Conservation (phyloP, 1,140 invertebrate species). For the Monomorium pharaonis region DNA sequence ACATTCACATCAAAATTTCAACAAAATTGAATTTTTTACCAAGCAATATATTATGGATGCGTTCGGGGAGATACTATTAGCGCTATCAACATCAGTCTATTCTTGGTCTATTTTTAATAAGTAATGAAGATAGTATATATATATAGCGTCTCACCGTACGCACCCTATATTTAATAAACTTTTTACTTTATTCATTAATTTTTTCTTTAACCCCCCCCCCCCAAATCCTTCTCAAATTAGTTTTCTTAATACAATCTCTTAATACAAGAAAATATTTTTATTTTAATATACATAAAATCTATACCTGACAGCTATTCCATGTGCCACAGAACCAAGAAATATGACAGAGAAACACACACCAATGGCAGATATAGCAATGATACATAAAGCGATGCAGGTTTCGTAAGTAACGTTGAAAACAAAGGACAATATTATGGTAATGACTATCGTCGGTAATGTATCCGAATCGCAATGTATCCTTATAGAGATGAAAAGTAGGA, state of each 20-base stretch:
- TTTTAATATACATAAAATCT: slow-evolving; percentile 43
- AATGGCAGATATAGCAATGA: slow-evolving; percentile 84
- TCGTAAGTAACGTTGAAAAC: slow-evolving; percentile 74
- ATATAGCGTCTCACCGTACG: too few species aligned
- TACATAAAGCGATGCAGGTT: slow-evolving; percentile 82
- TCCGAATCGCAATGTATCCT: slow-evolving; percentile 73
- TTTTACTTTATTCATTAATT: too few species aligned
- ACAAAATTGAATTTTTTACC: too few species aligned
- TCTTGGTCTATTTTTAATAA: too few species aligned
- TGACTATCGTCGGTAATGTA: slow-evolving; percentile 61
- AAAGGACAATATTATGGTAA: slow-evolving; percentile 72
- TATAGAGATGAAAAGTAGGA: slow-evolving; percentile 77
- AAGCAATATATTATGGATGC: too few species aligned
- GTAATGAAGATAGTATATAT: too few species aligned
- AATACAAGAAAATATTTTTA: slow-evolving; percentile 26
- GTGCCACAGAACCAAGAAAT: slow-evolving; percentile 86
- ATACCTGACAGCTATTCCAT: slow-evolving; percentile 86
- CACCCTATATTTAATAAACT: too few species aligned
- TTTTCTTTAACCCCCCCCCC: too few species aligned
- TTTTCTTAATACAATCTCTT: background rate
- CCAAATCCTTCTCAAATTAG: too few species aligned
- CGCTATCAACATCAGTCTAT: too few species aligned
- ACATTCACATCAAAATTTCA: too few species aligned
- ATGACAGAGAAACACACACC: slow-evolving; percentile 84
- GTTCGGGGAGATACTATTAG: too few species aligned